A percentile compares a stretch with the other conserved stretches of the same genome.
Conservation (phyloP, 2,888 invertebrate genomes). For the Oligia latruncula region DNA sequence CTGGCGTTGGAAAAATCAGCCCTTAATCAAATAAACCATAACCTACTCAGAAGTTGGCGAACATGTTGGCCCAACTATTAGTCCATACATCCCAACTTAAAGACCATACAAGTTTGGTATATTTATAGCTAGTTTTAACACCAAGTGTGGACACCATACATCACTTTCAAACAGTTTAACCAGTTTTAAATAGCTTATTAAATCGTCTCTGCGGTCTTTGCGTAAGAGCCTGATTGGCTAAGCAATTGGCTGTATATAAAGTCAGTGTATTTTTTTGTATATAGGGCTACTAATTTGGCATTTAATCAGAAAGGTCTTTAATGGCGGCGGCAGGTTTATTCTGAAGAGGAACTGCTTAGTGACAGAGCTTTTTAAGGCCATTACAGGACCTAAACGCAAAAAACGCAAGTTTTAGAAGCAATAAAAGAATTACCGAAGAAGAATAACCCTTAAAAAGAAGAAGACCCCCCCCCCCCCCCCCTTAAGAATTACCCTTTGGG, state of each 20-base stretch:
- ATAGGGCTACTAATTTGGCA: constrained; percentile 27
- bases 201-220: constrained; percentile 49
- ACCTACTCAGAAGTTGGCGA: neutral
- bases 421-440: no score
- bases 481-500: no score
- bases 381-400: no score
- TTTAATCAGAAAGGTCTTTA: constrained; percentile 21
- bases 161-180: constrained; percentile 70
- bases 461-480: no score
- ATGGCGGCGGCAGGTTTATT: neutral
- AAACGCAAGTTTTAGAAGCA: no score
- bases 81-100: constrained; percentile 11
- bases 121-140: constrained; percentile 71
- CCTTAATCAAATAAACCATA: no score
- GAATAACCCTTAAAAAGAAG: no score
- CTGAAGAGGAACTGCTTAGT: neutral
- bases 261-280: constrained; percentile 29
- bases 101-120: constrained; percentile 59
- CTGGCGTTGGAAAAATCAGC: no score
- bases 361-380: neutral
- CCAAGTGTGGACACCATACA: constrained; percentile 70
- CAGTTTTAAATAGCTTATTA: constrained; percentile 68
- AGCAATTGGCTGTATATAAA: constrained; percentile 31
- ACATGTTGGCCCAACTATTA: constrained; percentile 18
- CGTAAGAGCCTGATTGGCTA: constrained; percentile 31